phyloP scores from a whole-genome alignment of 2,888 invertebrate species.

The Drosophila macrospina region DNA sequence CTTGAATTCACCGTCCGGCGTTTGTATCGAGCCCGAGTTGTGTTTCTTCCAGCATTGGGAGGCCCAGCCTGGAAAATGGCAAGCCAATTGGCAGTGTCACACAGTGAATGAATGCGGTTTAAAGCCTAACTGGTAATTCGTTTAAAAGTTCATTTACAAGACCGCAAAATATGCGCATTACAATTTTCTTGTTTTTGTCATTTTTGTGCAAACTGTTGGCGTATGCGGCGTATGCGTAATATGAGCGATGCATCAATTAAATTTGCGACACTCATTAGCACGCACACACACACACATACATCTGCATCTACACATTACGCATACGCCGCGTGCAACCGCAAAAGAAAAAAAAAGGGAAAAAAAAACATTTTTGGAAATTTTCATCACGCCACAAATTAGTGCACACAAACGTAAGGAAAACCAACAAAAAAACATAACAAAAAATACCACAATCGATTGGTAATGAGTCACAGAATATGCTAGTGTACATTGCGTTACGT shows the following conservation, averaged over 20 bases:
- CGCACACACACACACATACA: constrained; percentile 20
- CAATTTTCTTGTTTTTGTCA: too few species aligned
- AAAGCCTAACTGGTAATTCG: background rate
- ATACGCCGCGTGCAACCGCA: constrained; percentile 41
- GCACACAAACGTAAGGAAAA: constrained; percentile 26
- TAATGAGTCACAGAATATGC: constrained; percentile 7
- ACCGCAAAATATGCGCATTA: constrained; percentile 13
- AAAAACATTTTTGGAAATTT: constrained; percentile 18
- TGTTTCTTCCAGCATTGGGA: constrained; percentile 85
- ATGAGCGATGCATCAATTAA: constrained; percentile 33
- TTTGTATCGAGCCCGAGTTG: constrained; percentile 83
- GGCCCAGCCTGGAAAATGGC: constrained; percentile 76
- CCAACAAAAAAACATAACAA: background rate
- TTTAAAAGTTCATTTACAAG: background rate
- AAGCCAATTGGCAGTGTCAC: background rate
- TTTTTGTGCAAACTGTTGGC: constrained; percentile 4
- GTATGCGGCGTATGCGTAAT: constrained; percentile 50
- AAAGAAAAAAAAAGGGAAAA: constrained; percentile 1
- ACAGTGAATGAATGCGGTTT: background rate
- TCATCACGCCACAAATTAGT: constrained; percentile 35
- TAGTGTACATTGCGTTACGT: constrained; percentile 9
- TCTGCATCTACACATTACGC: constrained; percentile 24
- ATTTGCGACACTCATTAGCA: constrained; percentile 48
- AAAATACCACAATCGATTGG: constrained; percentile 15
- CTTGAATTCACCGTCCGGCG: constrained; percentile 84